Evolutionary conservation across 2,797 vertebrate genomes (phyloP), one percentile per base, ranked within the genome.

Genomic region (Schizopygopsis pylzovi): DNA sequence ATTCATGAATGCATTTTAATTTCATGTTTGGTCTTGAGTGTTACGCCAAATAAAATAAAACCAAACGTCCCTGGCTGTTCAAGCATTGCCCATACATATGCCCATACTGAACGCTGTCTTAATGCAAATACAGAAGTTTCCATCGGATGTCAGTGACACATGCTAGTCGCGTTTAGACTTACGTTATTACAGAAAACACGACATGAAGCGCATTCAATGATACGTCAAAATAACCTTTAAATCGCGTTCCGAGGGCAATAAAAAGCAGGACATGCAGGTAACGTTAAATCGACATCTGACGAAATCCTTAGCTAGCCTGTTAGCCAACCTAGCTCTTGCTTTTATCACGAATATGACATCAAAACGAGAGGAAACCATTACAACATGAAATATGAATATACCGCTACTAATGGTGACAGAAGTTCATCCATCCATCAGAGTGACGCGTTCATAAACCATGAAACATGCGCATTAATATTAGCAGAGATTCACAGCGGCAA

Each of bases 251-350:
- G 49, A 63, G 15, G 15, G 6, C 10, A 13, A 39, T 37, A 67
- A 67, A 52, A 37, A 25, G 16, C 54, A 83, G 56, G 15, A 10
- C 49, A 85, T 59, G 83, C 75, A 4, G 39, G 10, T 16, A 45
- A n/a, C n/a, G n/a, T n/a, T n/a, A n/a, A 13, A 22, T 39, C 4
- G 2, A 56, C 73, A 56, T 49, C 18, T 37, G 59, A 52, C 43
- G 59, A 41, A 41, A 56, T n/a, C 52, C 25, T 12, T 12, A 59
- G 76, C 76, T 85, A 72, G 83, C 83, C 7, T 72, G 83, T 18
- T 72, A 85, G 77, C 83, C 33, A 6, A 11, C 33, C 33, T 72
- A 85, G 83, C 83, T 71, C 52, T 16, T 84, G 73, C 33, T 54
- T 52, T 59, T 43, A 68, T 54, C 33, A n/a, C 22, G 10, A 54